Conservation (phyloP, 37 sponge, comb jelly and placozoan species). For the Agelas oroides region DNA sequence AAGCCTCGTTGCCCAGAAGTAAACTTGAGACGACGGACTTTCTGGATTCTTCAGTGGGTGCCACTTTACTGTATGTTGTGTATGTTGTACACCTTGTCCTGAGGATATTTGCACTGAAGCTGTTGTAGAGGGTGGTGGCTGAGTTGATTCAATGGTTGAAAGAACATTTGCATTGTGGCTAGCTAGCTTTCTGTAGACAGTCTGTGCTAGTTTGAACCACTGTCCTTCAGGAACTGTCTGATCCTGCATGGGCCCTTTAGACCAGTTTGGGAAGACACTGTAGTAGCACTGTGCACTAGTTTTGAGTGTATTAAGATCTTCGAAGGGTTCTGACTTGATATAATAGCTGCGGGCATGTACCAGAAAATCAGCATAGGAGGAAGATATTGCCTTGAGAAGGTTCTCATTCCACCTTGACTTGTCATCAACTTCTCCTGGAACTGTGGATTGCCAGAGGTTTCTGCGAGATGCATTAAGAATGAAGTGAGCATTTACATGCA, state of each 20-base stretch:
- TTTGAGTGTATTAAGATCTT: background rate
- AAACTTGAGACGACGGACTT: constrained; percentile 3
- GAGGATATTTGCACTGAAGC: background rate
- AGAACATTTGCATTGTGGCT: constrained; percentile 9
- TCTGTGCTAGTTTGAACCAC: constrained; percentile 14
- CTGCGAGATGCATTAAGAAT: constrained; percentile 64
- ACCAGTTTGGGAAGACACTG: constrained; percentile 35
- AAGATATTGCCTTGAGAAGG: constrained; percentile 52
- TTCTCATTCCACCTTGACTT: constrained; percentile 63
- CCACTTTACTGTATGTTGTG: constrained; percentile 5
- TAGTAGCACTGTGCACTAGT: constrained; percentile 37
- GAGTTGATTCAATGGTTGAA: no score
- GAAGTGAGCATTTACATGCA: constrained; percentile 86
- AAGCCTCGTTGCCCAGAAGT: constrained; percentile 21
- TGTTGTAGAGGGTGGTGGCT: background rate
- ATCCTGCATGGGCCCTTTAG: no score
- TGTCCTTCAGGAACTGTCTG: background rate
- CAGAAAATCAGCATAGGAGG: constrained; percentile 75
- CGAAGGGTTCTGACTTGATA: background rate
- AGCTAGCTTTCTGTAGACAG: background rate
- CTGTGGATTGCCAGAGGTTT: constrained; percentile 54
- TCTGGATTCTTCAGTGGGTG: background rate
- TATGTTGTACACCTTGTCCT: no score
- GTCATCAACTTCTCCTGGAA: constrained; percentile 30
- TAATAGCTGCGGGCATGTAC: background rate